phyloP scores from a whole-genome alignment of 35 echinoderm and acorn worm genomes.

The Acanthaster planci region DNA sequence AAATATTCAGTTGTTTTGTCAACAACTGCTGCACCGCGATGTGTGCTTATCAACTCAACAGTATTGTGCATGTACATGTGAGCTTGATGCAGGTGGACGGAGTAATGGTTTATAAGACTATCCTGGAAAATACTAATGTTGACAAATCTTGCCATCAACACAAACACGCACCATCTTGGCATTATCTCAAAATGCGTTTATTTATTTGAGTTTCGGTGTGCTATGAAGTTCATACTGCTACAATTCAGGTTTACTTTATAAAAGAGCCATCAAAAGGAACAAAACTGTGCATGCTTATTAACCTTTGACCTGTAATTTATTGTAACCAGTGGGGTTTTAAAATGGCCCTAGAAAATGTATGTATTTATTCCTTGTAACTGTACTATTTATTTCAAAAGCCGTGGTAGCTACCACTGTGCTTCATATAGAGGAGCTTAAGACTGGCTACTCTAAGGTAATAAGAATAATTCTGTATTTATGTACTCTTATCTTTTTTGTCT shows the following conservation, averaged over 20 bases:
- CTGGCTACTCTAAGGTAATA: background rate
- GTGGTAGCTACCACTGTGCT: background rate
- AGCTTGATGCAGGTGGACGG: no score
- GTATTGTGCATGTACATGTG: constrained; percentile 5
- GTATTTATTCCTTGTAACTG: constrained; percentile 25
- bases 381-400: constrained; percentile 26
- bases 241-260: background rate
- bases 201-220: constrained; percentile 21
- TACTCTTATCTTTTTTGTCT: constrained; percentile 21
- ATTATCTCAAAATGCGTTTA: background rate
- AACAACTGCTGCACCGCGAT: no score
- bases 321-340: constrained; percentile 11
- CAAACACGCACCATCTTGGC: no score
- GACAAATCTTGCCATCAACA: constrained; percentile 6
- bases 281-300: constrained; percentile 1
- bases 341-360: background rate
- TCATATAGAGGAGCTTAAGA: background rate
- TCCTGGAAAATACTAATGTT: no score
- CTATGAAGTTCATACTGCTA: constrained; percentile 8
- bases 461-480: constrained; percentile 10
- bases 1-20: no score
- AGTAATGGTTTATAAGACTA: no score
- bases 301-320: constrained; percentile 17
- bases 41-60: constrained; percentile 1
- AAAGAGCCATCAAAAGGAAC: background rate